Evolutionary conservation across 1,140 invertebrate species (phyloP), one percentile per base, ranked within the genome.

Genomic region (Muscidifurax raptorellus): DNA sequence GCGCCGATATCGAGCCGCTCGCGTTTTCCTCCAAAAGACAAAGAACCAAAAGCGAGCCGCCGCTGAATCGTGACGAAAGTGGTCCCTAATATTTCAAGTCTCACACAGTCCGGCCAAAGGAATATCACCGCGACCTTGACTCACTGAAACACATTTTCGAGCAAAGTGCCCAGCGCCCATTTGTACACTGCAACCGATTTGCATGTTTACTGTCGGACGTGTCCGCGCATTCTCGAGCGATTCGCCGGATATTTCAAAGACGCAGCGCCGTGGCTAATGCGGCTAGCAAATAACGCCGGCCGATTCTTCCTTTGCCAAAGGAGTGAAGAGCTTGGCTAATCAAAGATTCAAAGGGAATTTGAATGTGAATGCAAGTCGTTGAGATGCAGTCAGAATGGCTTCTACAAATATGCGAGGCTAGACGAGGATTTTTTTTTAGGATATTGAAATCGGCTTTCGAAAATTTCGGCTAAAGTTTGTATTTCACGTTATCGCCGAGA

Each of bases 131-230:
- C 40, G 75, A 82, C 82, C 85, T 83, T 86, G 85, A 80, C 85
- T 86, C 28, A 77, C 67, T 86, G 76, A 77, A 77, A 86, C 66
- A 83, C 69, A 83, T 85, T 85, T 85, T 77, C n/a, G 40, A 82
- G 64, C 59, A 79, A 74, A 84, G 76, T 79, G 76, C 66, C 28
- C 25, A 84, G 76, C 64, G 67, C 12, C 6, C 25, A 28, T 28
- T 27, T 69, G 28, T 12, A 69, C 66, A 18, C 27, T 69, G 66
- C 66, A 69, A 10, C 27, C 36, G 69, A 85, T 85, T 85, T 85
- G n/a, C 77, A 77, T 85, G 15, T 76, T 76, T 80, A 81, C 32
- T 27, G n/a, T 10, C 15, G 64, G 74, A 69, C 66, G 44, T 83
- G 64, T 83, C 36, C 25, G 44, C n/a, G 44, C 80, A 74, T 72